Base-by-base conservation (phyloP, 2,113 vertebrate species). In the Pseudopodoces humilis region DNA sequence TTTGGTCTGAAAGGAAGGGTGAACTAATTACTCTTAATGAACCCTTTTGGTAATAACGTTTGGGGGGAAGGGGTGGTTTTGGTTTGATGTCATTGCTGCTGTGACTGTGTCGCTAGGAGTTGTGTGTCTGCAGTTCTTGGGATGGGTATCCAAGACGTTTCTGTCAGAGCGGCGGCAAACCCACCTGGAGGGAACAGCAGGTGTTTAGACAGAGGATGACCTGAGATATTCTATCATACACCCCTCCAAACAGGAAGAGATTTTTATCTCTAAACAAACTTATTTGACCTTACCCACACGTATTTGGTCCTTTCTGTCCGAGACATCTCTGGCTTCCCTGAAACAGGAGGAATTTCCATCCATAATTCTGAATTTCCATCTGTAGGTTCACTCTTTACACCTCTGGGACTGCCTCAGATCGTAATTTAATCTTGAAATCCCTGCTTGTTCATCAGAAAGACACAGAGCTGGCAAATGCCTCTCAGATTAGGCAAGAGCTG, bases 1-100 rank as follows among this genome's bases (percentile, higher is more conserved):
- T 95, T 95, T 94, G 91, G 86, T 96, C 91, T 88, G 92, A 91
- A 97, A 97, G 94, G 92, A 92, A 96, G 85, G 72, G 92, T 94
- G 94, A 92, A 95, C 86, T 94, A 90, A 97, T 91, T 72, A 83
- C 52, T 79, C 86, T 94, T 77, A 83, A 93, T 28, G 7, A 89
- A 92, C 81, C 53, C 47, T 86, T 96, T 88, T 86, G 93, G 83
- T 92, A 75, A 78, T 75, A 77, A 44, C 56, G 39, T 44, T 59
- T 1, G 91, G 90, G 90, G 64, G 88, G 80, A 58, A 87, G 64
- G 94, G 92, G 44, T 70, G 83, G 80, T 39, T 77, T 88, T 44
- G 71, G 49, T 85, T 83, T 83, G 59, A 62, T 96, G 58, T 93
- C 47, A 77, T 80, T 94, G 74, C 68, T 86, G 43, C 86, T 88